Evolutionary conservation across 2,888 invertebrate species (phyloP), one percentile per base, ranked within the genome.

Genomic region (Pharmacophagus antenor): DNA sequence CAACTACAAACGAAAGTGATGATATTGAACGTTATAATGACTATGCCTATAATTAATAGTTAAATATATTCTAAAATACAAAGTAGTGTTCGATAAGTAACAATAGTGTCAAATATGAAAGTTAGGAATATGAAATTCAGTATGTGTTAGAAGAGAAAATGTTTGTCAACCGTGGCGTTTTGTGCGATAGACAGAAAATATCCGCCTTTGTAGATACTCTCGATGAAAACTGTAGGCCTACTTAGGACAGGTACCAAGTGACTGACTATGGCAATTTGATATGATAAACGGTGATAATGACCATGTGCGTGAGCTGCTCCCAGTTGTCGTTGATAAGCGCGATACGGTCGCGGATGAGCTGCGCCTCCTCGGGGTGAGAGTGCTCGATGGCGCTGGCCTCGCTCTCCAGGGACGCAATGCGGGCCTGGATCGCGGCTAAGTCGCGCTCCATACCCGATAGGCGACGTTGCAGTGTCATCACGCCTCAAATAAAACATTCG

Each of bases 371-470:
- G 0, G 99, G 98, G 84, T 99, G 98, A 64, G 98, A 97, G 27
- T 93, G 93, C 74, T 98, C 97, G 82, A 99, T 98, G 65, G 94
- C 93, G 71, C 94, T 95, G 6, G 99, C 99, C 85, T 99, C 99
- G 73, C 94, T 94, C 83, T 99, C 98, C 71, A 99, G 92, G 2
- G 98, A 95, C 60, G 98, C 96, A 68, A 99, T 93, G 87, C 99
- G 98, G 23, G 99, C 98, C 85, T 99, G 98, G 69, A 99, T 99
- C 42, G 99, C 99, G 49, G 98, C 99, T 70, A 99, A 89, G 86
- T 99, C 99, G 62, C 99, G 94, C 89, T 99, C 99, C 98, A 99
- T 99, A 65, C 99, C 98, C 68, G 98, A 97, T 37, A 99, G 93
- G 56, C 99, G 95, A 59, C 99, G 94, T 85, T 99, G 97, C 37